phyloP scores from a whole-genome alignment of 1,140 invertebrate genomes.

The Habropoda laboriosa region DNA sequence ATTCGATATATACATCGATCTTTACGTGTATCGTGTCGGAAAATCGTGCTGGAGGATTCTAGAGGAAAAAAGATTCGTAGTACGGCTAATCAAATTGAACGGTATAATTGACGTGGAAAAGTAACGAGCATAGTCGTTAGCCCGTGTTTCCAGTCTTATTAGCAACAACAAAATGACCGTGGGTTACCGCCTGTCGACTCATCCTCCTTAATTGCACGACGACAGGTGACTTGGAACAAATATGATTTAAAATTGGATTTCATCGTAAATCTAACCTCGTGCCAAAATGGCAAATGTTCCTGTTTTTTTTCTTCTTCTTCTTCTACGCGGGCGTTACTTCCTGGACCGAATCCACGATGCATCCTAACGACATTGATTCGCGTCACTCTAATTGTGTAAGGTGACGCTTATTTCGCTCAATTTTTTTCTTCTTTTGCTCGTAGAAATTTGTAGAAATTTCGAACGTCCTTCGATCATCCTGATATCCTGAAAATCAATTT shows the following conservation, averaged over 20 bases:
- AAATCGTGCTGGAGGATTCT: too few species aligned
- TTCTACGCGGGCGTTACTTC: background rate
- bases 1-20: too few species aligned
- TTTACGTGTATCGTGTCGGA: too few species aligned
- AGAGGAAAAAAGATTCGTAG: background rate
- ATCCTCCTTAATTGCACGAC: conserved; percentile 44
- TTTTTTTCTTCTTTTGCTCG: too few species aligned
- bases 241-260: conserved; percentile 57
- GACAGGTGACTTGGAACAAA: conserved; percentile 43
- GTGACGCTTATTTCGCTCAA: too few species aligned
- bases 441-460: too few species aligned
- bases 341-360: background rate
- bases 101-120: conserved; percentile 10
- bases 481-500: background rate
- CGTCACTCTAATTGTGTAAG: too few species aligned
- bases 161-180: conserved; percentile 29
- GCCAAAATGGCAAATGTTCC: conserved; percentile 40
- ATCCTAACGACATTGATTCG: background rate
- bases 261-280: conserved; percentile 30
- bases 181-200: conserved; percentile 14
- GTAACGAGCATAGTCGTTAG: conserved; percentile 23
- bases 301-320: background rate
- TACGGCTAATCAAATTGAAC: background rate
- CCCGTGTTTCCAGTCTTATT: conserved; percentile 13
- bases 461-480: background rate